These are phyloP conservation scores for Lagopus leucura DNA, from an alignment of 2,113 vertebrate genomes.

Conservation along the genomic window DNA sequence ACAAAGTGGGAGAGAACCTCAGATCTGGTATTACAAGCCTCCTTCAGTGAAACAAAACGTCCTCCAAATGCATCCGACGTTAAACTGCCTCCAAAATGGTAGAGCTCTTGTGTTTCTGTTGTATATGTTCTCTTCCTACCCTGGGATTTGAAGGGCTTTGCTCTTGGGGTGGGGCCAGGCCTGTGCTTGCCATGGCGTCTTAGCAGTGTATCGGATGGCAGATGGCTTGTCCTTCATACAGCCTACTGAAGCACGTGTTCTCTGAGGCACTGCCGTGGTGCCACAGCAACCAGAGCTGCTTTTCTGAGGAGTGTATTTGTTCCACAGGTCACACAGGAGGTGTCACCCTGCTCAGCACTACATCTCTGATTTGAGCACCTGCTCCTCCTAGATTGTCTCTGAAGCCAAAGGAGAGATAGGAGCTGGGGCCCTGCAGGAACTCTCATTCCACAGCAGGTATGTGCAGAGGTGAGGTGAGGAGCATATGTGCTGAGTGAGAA, in stretches of 20 bases:
- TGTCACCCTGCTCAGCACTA: background rate
- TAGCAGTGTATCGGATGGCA: rapidly evolving
- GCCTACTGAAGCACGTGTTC: background rate
- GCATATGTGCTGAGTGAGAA: background rate
- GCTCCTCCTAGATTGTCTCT: rapidly evolving
- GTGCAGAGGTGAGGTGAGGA: background rate
- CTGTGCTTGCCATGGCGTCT: background rate
- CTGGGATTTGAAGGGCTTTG: background rate
- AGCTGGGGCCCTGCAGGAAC: background rate
- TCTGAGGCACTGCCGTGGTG: background rate
- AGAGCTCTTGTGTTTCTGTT: background rate
- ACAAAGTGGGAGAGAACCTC: rapidly evolving
- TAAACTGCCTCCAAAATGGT: background rate
- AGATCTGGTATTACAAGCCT: rapidly evolving
- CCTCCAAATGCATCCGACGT: background rate
- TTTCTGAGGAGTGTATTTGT: background rate
- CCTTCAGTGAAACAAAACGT: background rate
- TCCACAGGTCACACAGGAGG: background rate
- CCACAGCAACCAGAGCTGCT: background rate
- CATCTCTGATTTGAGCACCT: background rate
- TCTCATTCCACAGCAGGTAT: rapidly evolving
- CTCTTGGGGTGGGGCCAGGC: background rate
- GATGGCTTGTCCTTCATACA: background rate
- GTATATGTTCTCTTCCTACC: background rate
- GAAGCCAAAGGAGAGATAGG: background rate